Evolutionary conservation across 2,113 vertebrate species (phyloP).

Genomic region (Eublepharis macularius): DNA sequence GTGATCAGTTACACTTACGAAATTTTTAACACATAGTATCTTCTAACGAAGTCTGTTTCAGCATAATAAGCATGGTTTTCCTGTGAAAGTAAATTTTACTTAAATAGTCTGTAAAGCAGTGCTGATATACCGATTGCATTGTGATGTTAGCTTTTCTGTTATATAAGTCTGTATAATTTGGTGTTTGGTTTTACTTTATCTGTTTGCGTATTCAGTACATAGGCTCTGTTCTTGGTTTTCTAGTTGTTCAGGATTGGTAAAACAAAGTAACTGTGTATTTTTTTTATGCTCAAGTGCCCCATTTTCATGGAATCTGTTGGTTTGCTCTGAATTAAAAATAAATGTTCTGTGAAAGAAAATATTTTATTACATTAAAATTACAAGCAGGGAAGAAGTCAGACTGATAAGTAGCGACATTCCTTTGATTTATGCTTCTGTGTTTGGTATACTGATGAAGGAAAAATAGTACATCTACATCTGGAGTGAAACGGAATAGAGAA

Average conservation of each 20-base stretch:
- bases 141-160: constrained; percentile 21
- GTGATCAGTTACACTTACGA: constrained; percentile 39
- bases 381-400: not conserved
- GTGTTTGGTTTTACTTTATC: constrained; percentile 32
- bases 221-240: constrained; percentile 23
- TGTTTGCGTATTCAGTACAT: not conserved
- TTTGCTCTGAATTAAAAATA: not conserved
- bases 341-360: not conserved
- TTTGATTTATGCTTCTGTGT: not conserved
- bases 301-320: not conserved
- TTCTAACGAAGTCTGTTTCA: constrained; percentile 27
- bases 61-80: not conserved
- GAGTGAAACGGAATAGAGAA: not conserved
- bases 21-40: constrained; percentile 38
- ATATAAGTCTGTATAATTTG: constrained; percentile 39
- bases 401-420: not conserved
- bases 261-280: not conserved
- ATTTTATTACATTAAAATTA: not conserved
- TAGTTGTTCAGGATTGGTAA: not conserved
- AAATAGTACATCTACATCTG: not conserved
- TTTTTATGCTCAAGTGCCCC: not conserved
- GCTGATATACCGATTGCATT: constrained; percentile 18
- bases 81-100: constrained; percentile 39
- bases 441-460: not conserved
- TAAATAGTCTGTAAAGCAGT: not conserved